These are phyloP conservation scores for Amiota communis DNA, from an alignment of 2,888 invertebrate genomes.

Conservation along the genomic window DNA sequence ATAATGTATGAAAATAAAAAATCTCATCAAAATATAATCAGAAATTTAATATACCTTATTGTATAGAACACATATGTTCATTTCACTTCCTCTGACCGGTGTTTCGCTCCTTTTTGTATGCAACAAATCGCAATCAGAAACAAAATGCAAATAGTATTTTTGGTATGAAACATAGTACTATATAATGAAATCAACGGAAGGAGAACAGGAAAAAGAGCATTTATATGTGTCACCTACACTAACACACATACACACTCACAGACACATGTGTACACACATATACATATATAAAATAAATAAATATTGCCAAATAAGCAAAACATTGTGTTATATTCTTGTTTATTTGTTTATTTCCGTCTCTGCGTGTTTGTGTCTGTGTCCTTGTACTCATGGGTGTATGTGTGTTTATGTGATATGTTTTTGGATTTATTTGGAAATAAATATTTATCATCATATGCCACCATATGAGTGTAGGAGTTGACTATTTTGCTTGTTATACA, in stretches of 20 bases:
- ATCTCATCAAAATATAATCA: too few relatives aligned
- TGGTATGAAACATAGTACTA: slow-evolving; percentile 15
- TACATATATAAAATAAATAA: slow-evolving; percentile 20
- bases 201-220: slow-evolving; percentile 45
- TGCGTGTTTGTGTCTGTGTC: slow-evolving; percentile 25
- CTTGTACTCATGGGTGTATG: slow-evolving; percentile 24
- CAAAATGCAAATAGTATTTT: slow-evolving; percentile 32
- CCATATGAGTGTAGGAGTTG: not conserved
- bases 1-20: too few relatives aligned
- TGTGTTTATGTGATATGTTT: not conserved
- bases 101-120: too few relatives aligned
- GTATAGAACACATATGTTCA: too few relatives aligned
- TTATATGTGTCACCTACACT: slow-evolving; percentile 44
- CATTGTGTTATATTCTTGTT: too few relatives aligned
- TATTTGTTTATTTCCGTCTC: too few relatives aligned
- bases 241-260: too few relatives aligned
- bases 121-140: too few relatives aligned
- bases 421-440: slow-evolving; percentile 21
- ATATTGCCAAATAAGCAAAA: slow-evolving; percentile 46
- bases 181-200: slow-evolving; percentile 35
- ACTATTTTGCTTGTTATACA: not conserved
- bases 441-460: slow-evolving; percentile 21
- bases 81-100: too few relatives aligned
- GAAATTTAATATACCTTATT: too few relatives aligned
- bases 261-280: too few relatives aligned